phyloP scores from a whole-genome alignment of 2,888 invertebrate genomes.

The Notodonta dromedarius region DNA sequence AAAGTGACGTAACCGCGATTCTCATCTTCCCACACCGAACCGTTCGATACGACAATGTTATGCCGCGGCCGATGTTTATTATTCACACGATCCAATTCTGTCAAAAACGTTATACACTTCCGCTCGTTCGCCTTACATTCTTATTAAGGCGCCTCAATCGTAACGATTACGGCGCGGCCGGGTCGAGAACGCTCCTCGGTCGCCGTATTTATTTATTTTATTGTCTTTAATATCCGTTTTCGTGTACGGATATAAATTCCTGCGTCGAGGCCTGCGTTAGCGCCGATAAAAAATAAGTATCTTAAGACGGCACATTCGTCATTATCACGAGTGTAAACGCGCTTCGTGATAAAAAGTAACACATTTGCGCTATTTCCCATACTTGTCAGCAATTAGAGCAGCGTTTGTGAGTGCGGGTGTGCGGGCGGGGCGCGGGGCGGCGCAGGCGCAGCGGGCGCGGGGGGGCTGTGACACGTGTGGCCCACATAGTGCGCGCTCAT shows the following conservation, averaged over 20 bases:
- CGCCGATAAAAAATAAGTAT: conserved; percentile 43
- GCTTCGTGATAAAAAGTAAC: conserved; percentile 67
- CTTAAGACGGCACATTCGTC: conserved; percentile 54
- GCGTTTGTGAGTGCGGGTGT: conserved; percentile 58
- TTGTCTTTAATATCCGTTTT: conserved; percentile 40
- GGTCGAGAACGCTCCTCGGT: conserved; percentile 27
- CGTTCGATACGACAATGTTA: conserved; percentile 54
- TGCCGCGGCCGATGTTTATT: conserved; percentile 63
- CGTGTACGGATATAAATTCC: conserved; percentile 23
- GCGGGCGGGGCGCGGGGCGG: conserved; percentile 28
- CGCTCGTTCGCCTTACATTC: conserved; percentile 51
- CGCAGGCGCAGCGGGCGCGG: conserved; percentile 32
- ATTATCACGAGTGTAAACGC: conserved; percentile 70
- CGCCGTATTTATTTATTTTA: conserved; percentile 42
- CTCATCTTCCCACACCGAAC: conserved; percentile 50
- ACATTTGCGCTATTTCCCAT: conserved; percentile 79
- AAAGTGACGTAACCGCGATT: conserved; percentile 49
- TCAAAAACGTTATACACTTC: conserved; percentile 61
- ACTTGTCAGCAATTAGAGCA: conserved; percentile 79
- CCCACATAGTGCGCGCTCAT: conserved; percentile 76
- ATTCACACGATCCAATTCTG: conserved; percentile 72
- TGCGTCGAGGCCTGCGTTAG: conserved; percentile 35
- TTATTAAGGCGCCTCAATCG: conserved; percentile 50
- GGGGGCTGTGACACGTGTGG: conserved; percentile 74
- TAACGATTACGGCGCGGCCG: conserved; percentile 30